These are phyloP conservation scores for Himantopus leucocephalus DNA, from an alignment of 2,113 vertebrate genomes.

Conservation along the genomic window DNA sequence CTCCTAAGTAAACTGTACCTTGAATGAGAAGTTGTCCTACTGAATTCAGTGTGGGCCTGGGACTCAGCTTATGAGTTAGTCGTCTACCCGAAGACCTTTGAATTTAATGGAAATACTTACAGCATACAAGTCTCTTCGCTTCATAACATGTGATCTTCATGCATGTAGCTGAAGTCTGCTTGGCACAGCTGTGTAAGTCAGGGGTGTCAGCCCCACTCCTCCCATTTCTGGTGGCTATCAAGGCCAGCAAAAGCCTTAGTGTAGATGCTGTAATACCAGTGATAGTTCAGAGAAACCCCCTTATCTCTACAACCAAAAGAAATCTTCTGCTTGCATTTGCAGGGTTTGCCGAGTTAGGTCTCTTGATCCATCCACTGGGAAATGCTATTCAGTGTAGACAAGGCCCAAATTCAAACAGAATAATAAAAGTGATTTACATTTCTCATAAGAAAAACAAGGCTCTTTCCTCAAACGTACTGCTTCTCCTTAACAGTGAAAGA, in stretches of 20 bases:
- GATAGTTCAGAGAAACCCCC: not conserved
- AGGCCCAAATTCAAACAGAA: not conserved
- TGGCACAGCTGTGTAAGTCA: not conserved
- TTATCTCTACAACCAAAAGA: not conserved
- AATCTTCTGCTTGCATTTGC: constrained; percentile 10
- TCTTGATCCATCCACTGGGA: not conserved
- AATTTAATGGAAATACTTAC: not conserved
- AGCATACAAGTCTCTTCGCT: not conserved
- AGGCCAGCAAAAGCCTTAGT: not conserved
- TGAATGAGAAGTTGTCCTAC: not conserved
- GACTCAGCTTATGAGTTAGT: not conserved
- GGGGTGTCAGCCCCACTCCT: not conserved
- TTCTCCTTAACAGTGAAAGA: not conserved
- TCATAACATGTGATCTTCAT: not conserved
- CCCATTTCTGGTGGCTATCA: constrained; percentile 9
- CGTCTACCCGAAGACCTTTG: not conserved
- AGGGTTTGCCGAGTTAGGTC: not conserved
- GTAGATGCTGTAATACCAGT: not conserved
- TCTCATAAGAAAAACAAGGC: not conserved
- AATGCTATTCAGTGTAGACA: not conserved
- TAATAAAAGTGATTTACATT: not conserved
- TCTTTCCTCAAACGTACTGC: not conserved
- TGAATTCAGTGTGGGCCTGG: not conserved
- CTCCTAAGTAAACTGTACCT: not conserved
- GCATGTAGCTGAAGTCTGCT: not conserved